Evolutionary conservation across 2,113 vertebrate species (phyloP).

Genomic region (Bubalus kerabau): DNA sequence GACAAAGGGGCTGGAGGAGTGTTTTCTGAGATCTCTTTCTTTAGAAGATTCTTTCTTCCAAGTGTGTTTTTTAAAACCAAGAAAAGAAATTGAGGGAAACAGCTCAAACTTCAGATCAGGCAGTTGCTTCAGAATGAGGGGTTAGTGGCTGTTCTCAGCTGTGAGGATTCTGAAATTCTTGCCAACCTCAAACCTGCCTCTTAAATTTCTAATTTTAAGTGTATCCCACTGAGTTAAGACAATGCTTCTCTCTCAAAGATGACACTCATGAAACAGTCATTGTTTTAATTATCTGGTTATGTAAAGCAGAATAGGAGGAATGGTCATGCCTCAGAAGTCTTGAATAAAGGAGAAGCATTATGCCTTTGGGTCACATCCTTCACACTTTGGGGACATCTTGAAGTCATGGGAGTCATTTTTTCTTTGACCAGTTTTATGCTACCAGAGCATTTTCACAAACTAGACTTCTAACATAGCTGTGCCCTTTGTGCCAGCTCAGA

Average conservation of each 20-base stretch:
- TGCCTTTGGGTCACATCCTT: neutral
- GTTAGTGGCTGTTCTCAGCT: neutral
- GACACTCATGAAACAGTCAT: neutral
- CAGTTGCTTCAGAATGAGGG: neutral
- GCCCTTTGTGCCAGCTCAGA: neutral
- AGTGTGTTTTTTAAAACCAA: neutral
- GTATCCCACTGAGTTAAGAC: neutral
- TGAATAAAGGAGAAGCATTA: neutral
- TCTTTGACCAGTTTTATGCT: neutral
- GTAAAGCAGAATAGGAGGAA: neutral
- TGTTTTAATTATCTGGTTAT: neutral
- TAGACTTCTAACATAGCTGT: neutral
- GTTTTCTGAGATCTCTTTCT: neutral
- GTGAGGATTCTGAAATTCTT: neutral
- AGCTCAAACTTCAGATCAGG: neutral
- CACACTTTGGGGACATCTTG: neutral
- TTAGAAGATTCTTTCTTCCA: neutral
- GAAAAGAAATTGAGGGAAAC: neutral
- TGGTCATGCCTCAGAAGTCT: neutral
- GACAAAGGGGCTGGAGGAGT: neutral
- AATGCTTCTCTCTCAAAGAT: neutral
- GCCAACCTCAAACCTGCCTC: neutral
- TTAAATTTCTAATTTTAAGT: neutral
- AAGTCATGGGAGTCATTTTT: neutral
- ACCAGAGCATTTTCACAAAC: neutral